Evolutionary conservation across 2,888 invertebrate species (phyloP).

Genomic region (Ceramica pisi): DNA sequence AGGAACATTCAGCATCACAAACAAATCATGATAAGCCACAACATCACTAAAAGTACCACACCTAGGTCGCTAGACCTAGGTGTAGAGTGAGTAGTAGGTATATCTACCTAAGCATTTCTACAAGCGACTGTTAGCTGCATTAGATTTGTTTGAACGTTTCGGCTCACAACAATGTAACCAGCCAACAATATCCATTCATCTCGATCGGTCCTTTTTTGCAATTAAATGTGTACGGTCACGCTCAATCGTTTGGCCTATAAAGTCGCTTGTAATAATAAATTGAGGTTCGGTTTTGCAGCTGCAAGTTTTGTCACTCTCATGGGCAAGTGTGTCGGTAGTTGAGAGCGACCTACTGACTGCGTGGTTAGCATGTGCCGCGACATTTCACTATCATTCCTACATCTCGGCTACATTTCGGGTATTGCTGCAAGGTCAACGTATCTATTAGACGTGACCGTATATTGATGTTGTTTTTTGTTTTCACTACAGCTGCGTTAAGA

Average conservation of each 20-base stretch:
- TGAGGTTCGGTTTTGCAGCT: slow-evolving; percentile 75
- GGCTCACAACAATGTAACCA: slow-evolving; percentile 24
- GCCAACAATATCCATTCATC: slow-evolving; percentile 57
- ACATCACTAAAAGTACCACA: neutral
- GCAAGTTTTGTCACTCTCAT: slow-evolving; percentile 81
- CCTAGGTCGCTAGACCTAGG: too few species aligned
- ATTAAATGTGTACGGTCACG: slow-evolving; percentile 49
- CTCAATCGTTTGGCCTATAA: slow-evolving; percentile 62
- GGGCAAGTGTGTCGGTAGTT: slow-evolving; percentile 84
- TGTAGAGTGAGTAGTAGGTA: too few species aligned
- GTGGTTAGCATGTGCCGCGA: slow-evolving; percentile 73
- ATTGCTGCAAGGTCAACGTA: slow-evolving; percentile 63
- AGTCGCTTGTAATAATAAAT: slow-evolving; percentile 55
- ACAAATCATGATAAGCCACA: slow-evolving; percentile 7
- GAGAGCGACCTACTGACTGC: slow-evolving; percentile 83
- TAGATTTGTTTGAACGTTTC: slow-evolving; percentile 35
- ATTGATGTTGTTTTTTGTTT: slow-evolving; percentile 33
- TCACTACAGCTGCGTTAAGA: slow-evolving; percentile 10
- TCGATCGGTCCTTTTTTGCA: slow-evolving; percentile 47
- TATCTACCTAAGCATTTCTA: neutral
- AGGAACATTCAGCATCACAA: slow-evolving; percentile 31
- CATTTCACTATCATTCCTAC: slow-evolving; percentile 83
- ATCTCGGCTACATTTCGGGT: slow-evolving; percentile 68
- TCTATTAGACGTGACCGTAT: slow-evolving; percentile 55
- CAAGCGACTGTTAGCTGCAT: slow-evolving; percentile 21